A percentile compares a stretch with the other conserved stretches of the same genome.
Evolutionary conservation across 2,113 vertebrate genomes (phyloP).

Genomic region (Python bivittatus): DNA sequence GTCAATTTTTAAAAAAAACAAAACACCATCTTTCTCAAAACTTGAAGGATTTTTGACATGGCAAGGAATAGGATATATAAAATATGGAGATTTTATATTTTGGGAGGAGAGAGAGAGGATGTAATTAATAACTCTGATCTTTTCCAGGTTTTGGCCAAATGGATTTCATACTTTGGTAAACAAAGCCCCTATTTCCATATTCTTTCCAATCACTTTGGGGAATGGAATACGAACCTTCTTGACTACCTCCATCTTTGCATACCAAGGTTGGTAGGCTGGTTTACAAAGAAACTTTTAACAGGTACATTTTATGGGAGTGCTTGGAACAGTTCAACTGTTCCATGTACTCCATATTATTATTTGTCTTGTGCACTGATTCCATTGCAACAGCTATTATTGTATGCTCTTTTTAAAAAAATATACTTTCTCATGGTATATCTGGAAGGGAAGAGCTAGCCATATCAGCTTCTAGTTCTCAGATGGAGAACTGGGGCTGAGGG

Average conservation of each 20-base stretch:
- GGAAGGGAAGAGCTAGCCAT: neutral
- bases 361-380: neutral
- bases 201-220: neutral
- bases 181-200: neutral
- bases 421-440: neutral
- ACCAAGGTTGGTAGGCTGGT: neutral
- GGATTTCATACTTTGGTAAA: neutral
- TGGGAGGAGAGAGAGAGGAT: neutral
- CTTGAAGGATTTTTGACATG: neutral
- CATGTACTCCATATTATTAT: neutral
- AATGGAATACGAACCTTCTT: neutral
- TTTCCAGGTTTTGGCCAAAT: neutral
- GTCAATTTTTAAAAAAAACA: neutral
- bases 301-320: neutral
- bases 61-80: neutral
- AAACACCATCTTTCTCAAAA: neutral
- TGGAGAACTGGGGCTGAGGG: neutral
- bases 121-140: neutral
- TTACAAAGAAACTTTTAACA: constrained; percentile 8
- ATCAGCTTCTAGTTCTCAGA: neutral
- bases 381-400: neutral
- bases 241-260: neutral
- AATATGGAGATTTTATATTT: neutral
- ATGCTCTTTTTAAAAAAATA: neutral
- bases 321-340: neutral